Percentiles rank a stretch among this genome's conserved stretches.
Conservation (phyloP, 2,113 vertebrate species). For the Phyllostomus discolor region DNA sequence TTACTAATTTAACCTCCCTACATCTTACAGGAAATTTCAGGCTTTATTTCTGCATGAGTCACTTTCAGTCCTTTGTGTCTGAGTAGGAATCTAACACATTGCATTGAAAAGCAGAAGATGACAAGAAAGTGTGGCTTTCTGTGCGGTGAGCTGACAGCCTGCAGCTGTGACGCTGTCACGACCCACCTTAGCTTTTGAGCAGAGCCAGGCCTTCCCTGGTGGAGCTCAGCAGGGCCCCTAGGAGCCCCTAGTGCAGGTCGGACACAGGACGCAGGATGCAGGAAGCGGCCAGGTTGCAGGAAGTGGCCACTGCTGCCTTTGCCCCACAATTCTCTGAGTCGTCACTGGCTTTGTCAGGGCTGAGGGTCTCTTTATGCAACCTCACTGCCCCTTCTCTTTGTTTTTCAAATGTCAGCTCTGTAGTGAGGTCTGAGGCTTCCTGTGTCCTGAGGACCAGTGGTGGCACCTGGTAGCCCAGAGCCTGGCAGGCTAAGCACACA, state of each 20-base stretch:
- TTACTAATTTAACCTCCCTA: too few species aligned
- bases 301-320: accelerated
- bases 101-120: too few species aligned
- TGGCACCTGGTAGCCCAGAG: neutral
- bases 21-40: too few species aligned
- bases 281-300: accelerated
- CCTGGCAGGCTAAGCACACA: neutral
- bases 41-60: too few species aligned
- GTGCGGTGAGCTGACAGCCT: too few species aligned
- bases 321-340: neutral
- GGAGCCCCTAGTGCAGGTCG: neutral
- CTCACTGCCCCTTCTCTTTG: accelerated
- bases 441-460: neutral
- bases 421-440: neutral
- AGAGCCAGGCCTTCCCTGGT: neutral
- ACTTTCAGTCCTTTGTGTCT: too few species aligned
- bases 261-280: too few species aligned
- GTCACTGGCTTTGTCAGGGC: neutral
- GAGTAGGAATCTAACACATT: too few species aligned
- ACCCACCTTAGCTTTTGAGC: neutral
- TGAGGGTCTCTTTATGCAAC: neutral
- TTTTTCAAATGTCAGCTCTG: neutral
- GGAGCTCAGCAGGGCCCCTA: neutral
- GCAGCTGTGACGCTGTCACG: too few species aligned
- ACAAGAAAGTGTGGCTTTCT: too few species aligned